Conservation (phyloP, 2,113 vertebrate species). For the Malurus melanocephalus region DNA sequence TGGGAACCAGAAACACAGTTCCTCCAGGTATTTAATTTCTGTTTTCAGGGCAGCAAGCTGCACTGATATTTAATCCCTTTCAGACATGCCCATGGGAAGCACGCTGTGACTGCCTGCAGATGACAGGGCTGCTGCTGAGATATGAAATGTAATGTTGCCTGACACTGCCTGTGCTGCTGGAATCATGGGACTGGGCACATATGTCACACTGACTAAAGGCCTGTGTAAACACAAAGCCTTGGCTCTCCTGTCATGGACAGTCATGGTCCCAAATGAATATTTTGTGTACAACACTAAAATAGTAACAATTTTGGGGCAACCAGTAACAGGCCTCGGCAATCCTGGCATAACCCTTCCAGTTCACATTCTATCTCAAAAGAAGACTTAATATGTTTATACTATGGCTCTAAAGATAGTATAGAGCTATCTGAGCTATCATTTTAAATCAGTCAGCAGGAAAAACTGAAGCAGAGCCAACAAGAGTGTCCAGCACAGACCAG, state of each 20-base stretch:
- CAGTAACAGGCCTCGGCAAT: neutral
- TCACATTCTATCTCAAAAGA: neutral
- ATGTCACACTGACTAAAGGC: neutral
- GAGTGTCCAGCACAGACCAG: neutral
- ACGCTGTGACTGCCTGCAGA: neutral
- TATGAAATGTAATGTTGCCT: neutral
- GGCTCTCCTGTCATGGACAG: neutral
- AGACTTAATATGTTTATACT: neutral
- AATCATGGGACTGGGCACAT: neutral
- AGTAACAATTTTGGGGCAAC: neutral
- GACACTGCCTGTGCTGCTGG: neutral
- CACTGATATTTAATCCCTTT: neutral
- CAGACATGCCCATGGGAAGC: neutral
- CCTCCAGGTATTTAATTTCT: neutral
- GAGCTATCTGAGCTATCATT: neutral
- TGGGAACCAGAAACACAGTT: neutral
- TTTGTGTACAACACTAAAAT: neutral
- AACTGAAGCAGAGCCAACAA: neutral
- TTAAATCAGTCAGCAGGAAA: neutral
- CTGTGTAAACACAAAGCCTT: neutral
- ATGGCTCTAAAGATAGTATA: neutral
- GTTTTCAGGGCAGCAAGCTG: neutral
- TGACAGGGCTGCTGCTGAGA: neutral
- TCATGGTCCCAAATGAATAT: conserved; percentile 2
- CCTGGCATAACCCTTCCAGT: neutral